phyloP scores from a whole-genome alignment of 2,797 vertebrate species.

The Orientallactaga sibirica region DNA sequence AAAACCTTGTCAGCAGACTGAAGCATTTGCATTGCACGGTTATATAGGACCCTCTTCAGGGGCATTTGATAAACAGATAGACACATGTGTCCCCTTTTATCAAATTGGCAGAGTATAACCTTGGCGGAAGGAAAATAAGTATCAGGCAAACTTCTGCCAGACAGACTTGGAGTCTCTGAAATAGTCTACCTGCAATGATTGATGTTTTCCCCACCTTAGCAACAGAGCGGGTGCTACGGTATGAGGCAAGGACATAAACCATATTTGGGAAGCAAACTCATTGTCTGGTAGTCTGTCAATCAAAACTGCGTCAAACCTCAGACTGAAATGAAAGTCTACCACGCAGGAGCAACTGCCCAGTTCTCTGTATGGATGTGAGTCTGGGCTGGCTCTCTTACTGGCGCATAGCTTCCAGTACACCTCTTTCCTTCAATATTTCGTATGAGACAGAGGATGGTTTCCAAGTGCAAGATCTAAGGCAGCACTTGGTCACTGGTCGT shows the following conservation, averaged over 20 bases:
- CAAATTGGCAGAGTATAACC: not conserved
- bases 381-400: not conserved
- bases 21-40: not conserved
- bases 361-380: constrained; percentile 71
- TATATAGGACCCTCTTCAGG: not conserved
- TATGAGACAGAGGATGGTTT: constrained; percentile 8
- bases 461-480: not conserved
- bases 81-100: not conserved
- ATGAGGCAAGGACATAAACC: constrained; percentile 58
- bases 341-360: constrained; percentile 3
- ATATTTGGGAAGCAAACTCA: constrained; percentile 18
- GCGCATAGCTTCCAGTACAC: not conserved
- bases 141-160: constrained; percentile 21
- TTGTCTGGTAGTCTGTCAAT: constrained; percentile 64
- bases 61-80: not conserved
- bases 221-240: constrained; percentile 33
- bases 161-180: constrained; percentile 50
- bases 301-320: constrained; percentile 57
- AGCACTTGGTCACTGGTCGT: constrained; percentile 2
- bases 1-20: not conserved
- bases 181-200: constrained; percentile 52
- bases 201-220: constrained; percentile 35
- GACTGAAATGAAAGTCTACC: constrained; percentile 35
- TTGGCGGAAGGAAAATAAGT: not conserved
- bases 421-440: constrained; percentile 14